Base-by-base conservation (phyloP, 2,888 invertebrate genomes). In the Amphimallon solstitiale region DNA sequence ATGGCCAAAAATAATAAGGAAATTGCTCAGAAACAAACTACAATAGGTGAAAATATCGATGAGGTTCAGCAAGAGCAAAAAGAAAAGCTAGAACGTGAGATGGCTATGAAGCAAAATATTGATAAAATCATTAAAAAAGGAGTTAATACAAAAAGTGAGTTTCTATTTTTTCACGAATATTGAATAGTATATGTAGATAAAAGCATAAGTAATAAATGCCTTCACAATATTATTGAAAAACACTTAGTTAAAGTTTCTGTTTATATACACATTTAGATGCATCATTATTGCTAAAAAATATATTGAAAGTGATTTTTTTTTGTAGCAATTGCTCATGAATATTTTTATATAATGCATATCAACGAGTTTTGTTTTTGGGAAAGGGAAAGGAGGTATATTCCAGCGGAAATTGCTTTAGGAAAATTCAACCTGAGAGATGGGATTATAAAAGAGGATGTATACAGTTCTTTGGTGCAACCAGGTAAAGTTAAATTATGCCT, bases 371-470 rank as follows among this genome's bases (percentile, higher is more conserved):
- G 78, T 43, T 69, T 61, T 21, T 74, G 74, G 49, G 70, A 68
- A 66, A 51, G 12, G 59, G 9, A 69, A 60, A 4, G 74, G 1
- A 70, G 71, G 12, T 85, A 83, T 71, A 77, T 81, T 12, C 87
- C 87, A 0, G 87, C 86, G 0, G 87, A 87, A 75, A 79, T 87
- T 43, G 83, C 85, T 0, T 68, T 87, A 0, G 79, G 80, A 10
- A 78, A 83, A 69, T 87, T 83, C 71, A 83, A 83, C 0, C 68
- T 87, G 0, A 71, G 79, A 45, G 71, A 82, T 1, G 87, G 87
- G 0, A 74, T 84, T 0, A 73, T 80, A 0, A 84, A 85, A 0
- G 73, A 73, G 6, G 71, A 76, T 62, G 66, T 84, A 0, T 77
- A 74, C 40, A 82, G 84, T 45, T 74, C 80, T 0, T 79, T 85